Percentiles rank a stretch among this genome's conserved stretches.
phyloP scores from a whole-genome alignment of 2,888 invertebrate species.

The Amphipyra berbera region DNA sequence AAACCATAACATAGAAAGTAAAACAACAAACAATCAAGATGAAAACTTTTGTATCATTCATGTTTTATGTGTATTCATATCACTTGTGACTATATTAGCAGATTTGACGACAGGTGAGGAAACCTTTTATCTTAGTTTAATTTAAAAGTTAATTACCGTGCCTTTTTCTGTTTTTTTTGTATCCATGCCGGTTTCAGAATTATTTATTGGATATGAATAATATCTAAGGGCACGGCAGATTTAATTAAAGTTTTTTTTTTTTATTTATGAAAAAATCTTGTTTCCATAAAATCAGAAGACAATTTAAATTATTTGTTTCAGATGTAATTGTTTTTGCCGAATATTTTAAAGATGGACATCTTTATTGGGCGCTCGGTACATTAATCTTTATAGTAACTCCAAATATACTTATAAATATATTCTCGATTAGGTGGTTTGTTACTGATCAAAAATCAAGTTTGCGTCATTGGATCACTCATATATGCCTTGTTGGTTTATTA shows the following conservation, averaged over 20 bases:
- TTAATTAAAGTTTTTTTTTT: no score
- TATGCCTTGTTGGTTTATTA: slow-evolving; percentile 88
- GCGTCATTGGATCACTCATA: slow-evolving; percentile 89
- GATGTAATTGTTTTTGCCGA: slow-evolving; percentile 89
- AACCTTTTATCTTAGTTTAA: slow-evolving; percentile 3
- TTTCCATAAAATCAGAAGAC: not conserved
- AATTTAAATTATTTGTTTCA: slow-evolving; percentile 70
- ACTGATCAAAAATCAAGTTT: slow-evolving; percentile 83
- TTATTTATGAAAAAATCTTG: no score
- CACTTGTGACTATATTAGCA: slow-evolving; percentile 89
- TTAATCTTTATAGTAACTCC: slow-evolving; percentile 88
- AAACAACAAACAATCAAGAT: slow-evolving; percentile 76
- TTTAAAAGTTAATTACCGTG: not conserved
- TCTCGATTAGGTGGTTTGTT: slow-evolving; percentile 90
- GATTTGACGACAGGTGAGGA: slow-evolving; percentile 90
- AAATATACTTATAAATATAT: slow-evolving; percentile 89
- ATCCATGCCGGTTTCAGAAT: no score
- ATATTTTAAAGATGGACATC: slow-evolving; percentile 88
- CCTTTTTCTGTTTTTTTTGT: slow-evolving; percentile 29
- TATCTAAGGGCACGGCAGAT: no score
- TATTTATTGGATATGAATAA: no score
- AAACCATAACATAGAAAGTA: slow-evolving; percentile 74
- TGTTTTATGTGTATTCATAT: slow-evolving; percentile 89
- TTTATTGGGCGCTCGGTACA: slow-evolving; percentile 89
- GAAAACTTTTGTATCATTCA: slow-evolving; percentile 87